A percentile compares a stretch with the other conserved stretches of the same genome.
phyloP scores from a whole-genome alignment of 30 jellyfish, hydroid and myxozoan species.

The Aurelia aurita region DNA sequence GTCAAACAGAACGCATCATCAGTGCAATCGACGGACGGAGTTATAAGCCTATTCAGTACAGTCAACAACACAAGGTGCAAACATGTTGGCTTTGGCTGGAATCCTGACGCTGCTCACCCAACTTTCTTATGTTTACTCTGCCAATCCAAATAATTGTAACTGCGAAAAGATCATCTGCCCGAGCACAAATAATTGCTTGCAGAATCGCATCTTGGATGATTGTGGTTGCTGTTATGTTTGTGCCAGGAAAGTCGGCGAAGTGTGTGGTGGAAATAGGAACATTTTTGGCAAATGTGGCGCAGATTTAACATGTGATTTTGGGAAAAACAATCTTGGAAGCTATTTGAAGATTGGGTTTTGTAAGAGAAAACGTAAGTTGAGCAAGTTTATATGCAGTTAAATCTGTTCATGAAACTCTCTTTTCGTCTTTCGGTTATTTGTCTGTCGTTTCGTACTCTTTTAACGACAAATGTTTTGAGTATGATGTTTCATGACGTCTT shows the following conservation, averaged over 20 bases:
- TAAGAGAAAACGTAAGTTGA: constrained; percentile 2
- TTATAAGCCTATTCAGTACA: too few species aligned
- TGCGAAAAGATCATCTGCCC: constrained; percentile 32
- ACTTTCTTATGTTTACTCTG: not conserved
- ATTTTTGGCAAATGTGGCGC: constrained; percentile 39
- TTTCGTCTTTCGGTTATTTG: too few species aligned
- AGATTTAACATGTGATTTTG: constrained; percentile 18
- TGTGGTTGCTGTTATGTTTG: constrained; percentile 69
- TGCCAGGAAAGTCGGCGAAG: constrained; percentile 32
- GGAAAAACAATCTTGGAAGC: not conserved
- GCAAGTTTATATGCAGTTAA: not conserved
- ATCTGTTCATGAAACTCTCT: not conserved
- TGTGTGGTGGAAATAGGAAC: constrained; percentile 43
- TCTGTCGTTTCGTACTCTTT: too few species aligned
- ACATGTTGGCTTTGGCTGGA: too few species aligned
- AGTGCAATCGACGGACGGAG: too few species aligned
- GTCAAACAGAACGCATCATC: too few species aligned
- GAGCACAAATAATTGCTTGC: not conserved
- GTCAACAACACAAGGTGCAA: too few species aligned
- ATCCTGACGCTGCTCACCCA: not conserved
- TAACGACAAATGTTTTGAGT: too few species aligned
- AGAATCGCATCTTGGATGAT: not conserved
- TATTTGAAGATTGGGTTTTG: constrained; percentile 28
- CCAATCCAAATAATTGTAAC: not conserved
- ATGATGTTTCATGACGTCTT: too few species aligned